A percentile compares a stretch with the other conserved stretches of the same genome.
Evolutionary conservation across 2,888 invertebrate species (phyloP).

Genomic region (Eilema depressum): DNA sequence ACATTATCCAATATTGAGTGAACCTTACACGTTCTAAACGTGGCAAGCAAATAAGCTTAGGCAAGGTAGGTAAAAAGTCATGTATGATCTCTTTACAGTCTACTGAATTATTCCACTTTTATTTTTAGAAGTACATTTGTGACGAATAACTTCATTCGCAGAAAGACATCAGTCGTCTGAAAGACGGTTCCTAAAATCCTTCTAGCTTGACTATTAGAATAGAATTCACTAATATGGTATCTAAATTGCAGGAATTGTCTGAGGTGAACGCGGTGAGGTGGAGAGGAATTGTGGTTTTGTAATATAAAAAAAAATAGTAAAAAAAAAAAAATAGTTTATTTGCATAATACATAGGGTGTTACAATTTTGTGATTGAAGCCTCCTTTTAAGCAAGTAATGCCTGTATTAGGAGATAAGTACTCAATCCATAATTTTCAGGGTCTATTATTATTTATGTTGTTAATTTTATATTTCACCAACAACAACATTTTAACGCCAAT

Average conservation of each 20-base stretch:
- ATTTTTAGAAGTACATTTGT: too few species aligned
- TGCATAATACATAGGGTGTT: too few species aligned
- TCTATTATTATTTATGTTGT: too few species aligned
- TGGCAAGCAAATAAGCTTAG: constrained; percentile 42
- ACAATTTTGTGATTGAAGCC: too few species aligned
- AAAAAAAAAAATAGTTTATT: too few species aligned
- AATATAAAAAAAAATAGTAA: too few species aligned
- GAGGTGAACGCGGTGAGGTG: neutral
- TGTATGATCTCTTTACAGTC: neutral
- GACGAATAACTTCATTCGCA: neutral
- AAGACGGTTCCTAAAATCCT: neutral
- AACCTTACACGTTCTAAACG: constrained; percentile 40
- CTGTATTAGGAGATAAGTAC: too few species aligned
- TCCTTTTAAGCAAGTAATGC: too few species aligned
- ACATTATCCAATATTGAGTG: constrained; percentile 50
- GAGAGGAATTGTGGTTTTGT: too few species aligned
- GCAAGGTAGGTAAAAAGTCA: neutral
- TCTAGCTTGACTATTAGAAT: too few species aligned
- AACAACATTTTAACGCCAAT: neutral
- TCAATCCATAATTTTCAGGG: too few species aligned
- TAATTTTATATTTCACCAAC: neutral
- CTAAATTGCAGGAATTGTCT: neutral
- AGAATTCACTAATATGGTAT: neutral
- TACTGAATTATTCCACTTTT: too few species aligned
- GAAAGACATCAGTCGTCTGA: neutral